Conservation (phyloP, 2,797 vertebrate genomes). For the Ceyx erithaca region DNA sequence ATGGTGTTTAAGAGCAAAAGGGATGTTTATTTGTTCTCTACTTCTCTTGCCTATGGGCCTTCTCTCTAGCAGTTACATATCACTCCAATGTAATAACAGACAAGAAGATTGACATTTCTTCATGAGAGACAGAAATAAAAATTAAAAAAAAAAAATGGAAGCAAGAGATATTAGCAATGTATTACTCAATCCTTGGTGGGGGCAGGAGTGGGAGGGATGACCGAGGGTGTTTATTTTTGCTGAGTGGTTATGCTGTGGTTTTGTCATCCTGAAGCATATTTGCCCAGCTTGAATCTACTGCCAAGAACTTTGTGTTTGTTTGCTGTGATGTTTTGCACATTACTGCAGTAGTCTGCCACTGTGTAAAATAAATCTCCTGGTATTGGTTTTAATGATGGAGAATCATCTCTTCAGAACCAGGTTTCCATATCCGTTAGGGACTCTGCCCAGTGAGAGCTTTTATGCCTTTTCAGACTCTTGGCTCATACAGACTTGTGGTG, state of each 20-base stretch:
- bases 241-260: slow-evolving; percentile 56
- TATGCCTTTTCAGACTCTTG: fast-evolving
- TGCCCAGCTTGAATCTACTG: slow-evolving; percentile 50
- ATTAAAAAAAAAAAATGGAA: background rate
- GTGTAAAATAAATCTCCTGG: slow-evolving; percentile 50
- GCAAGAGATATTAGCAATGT: background rate
- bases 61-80: background rate
- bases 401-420: background rate
- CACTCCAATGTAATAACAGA: background rate
- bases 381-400: background rate
- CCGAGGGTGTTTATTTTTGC: slow-evolving; percentile 42
- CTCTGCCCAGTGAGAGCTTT: background rate
- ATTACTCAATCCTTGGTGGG: background rate
- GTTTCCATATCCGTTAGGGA: background rate
- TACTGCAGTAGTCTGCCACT: slow-evolving; percentile 38
- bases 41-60: background rate
- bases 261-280: slow-evolving; percentile 61
- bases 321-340: slow-evolving; percentile 42
- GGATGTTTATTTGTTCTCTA: background rate
- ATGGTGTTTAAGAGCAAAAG: background rate
- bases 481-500: background rate
- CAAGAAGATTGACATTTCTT: slow-evolving; percentile 35
- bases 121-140: slow-evolving; percentile 47
- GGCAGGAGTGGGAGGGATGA: background rate
- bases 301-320: slow-evolving; percentile 43